Conservation (phyloP, 2,113 vertebrate genomes). For the Oreochromis niloticus region DNA sequence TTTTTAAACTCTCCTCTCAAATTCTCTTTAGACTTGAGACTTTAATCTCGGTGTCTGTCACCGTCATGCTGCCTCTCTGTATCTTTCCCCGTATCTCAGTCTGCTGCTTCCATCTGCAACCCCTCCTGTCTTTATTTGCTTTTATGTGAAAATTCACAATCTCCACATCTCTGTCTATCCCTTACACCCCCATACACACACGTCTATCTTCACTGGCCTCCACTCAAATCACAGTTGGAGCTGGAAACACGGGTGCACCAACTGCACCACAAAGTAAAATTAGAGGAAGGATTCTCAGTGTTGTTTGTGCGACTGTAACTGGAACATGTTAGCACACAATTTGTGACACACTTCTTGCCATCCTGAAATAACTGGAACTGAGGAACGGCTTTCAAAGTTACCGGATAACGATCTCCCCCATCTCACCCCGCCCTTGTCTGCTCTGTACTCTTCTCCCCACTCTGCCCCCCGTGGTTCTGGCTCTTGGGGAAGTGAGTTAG, state of each 20-base stretch:
- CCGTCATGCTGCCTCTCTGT: neutral
- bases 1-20: neutral
- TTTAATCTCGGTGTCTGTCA: neutral
- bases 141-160: neutral
- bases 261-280: neutral
- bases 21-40: neutral
- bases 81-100: neutral
- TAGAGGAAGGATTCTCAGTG: neutral
- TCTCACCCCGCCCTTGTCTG: neutral
- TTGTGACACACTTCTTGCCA: neutral
- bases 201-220: neutral
- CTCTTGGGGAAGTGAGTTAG: neutral
- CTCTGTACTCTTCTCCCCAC: neutral
- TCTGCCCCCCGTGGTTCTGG: neutral
- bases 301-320: neutral
- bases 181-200: neutral
- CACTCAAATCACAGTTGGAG: neutral
- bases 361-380: neutral
- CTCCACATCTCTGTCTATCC: neutral
- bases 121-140: neutral
- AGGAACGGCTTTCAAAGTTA: neutral
- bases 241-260: neutral
- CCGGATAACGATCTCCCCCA: neutral
- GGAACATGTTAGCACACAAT: neutral
- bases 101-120: neutral